Conservation (phyloP, 2,113 vertebrate species). For the Mormoops blainvillei region DNA sequence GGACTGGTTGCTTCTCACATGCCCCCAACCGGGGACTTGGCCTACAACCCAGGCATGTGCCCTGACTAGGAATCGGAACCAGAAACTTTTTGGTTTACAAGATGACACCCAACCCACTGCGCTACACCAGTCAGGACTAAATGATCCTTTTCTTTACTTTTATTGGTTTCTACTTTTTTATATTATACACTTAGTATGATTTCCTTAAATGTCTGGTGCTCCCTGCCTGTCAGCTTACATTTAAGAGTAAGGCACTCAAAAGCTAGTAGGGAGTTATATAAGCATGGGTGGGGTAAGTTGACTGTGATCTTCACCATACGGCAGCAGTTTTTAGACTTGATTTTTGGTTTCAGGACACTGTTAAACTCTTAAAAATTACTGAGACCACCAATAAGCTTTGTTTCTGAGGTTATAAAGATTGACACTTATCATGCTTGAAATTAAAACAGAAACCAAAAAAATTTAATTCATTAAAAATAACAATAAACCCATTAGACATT, state of each 20-base stretch:
- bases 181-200: not conserved
- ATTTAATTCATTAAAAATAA: not conserved
- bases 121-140: too few relatives aligned
- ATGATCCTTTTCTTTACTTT: not conserved
- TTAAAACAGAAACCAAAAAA: not conserved
- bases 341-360: not conserved
- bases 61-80: too few relatives aligned
- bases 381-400: not conserved
- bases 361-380: not conserved
- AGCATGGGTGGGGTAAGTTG: not conserved
- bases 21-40: too few relatives aligned
- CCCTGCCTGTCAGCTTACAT: not conserved
- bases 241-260: not conserved
- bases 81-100: too few relatives aligned
- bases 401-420: not conserved
- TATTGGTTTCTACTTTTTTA: not conserved
- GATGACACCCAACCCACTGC: too few relatives aligned
- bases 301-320: not conserved
- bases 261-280: not conserved
- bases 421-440: not conserved
- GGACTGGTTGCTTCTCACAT: too few relatives aligned
- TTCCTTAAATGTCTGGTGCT: not conserved
- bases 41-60: too few relatives aligned
- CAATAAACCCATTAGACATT: not conserved
- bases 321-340: not conserved